Base-by-base conservation (phyloP, 2,797 vertebrate species). In the Hyperoplus immaculatus region DNA sequence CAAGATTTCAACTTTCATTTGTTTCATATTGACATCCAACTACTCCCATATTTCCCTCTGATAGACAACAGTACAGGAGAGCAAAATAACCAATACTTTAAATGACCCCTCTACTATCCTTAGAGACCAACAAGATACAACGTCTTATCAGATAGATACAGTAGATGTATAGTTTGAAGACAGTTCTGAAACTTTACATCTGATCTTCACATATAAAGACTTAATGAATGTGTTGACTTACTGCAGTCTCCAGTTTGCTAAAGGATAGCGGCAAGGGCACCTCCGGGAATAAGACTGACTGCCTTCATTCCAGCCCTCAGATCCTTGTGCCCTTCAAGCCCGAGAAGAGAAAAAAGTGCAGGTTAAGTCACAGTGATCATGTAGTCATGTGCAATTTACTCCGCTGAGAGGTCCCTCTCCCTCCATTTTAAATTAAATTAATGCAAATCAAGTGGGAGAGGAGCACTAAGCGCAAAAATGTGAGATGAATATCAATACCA, bases 401-500 rank as follows among this genome's bases (percentile, higher is more conserved):
- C 81, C 81, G 16, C 67, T 29, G 89, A 87, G 87, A 82, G 65
- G 88, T 88, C 57, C 66, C 63, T 77, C 65, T 84, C 45, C 75
- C 67, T 88, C 87, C 67, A 66, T 84, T 88, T 92, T 87, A 92
- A 91, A 91, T 67, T 65, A 70, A 87, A 82, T 87, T 91, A 87
- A 92, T 93, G 90, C 81, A 92, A 94, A 92, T 93, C 83, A 85
- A 85, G 76, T 65, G 74, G 77, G 78, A 85, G 71, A 43, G 58
- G 58, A 79, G 80, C 77, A 80, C 84, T 84, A 73, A 90, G 88
- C 84, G 78, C 85, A 92, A 59, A 66, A 18, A 71, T 85, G 86
- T 87, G 90, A 88, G 79, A 76, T 84, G 90, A 94, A 93, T 94
- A 87, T 89, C 79, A 91, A 93, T 84, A 69, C 42, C 29, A 8